These are phyloP conservation scores for Pitta sordida DNA, from an alignment of 2,113 vertebrate genomes.

Conservation along the genomic window DNA sequence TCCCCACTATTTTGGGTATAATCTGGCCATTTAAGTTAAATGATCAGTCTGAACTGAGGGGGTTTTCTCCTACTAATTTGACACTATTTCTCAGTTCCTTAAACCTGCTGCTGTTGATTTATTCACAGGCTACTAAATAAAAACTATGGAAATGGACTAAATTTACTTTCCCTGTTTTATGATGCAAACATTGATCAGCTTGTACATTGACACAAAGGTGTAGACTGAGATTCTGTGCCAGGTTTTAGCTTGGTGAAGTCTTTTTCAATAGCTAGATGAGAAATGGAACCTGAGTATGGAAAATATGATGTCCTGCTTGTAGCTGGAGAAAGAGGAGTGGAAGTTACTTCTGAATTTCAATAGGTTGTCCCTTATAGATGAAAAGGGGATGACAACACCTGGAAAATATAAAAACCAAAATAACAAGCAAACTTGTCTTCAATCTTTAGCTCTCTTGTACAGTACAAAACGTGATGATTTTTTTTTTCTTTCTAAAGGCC, in stretches of 20 bases:
- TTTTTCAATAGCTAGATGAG: neutral
- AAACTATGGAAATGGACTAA: neutral
- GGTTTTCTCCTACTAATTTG: neutral
- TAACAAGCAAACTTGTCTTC: neutral
- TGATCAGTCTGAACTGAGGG: neutral
- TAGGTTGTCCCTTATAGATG: neutral
- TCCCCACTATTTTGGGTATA: neutral
- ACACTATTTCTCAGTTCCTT: neutral
- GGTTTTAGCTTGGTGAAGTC: neutral
- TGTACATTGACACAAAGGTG: neutral
- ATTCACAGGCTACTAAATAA: neutral
- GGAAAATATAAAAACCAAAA: neutral
- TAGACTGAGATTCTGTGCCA: neutral
- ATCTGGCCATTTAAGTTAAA: neutral
- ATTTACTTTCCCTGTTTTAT: neutral
- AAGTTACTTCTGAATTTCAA: neutral
- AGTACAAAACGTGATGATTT: neutral
- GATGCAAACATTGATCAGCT: neutral
- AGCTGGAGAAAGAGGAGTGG: neutral
- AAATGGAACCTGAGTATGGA: neutral
- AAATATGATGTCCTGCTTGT: neutral
- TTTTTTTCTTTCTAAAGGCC: neutral
- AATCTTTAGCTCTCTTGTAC: neutral
- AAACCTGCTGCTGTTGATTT: conserved; percentile 29
- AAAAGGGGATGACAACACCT: neutral